Evolutionary conservation across 2,888 invertebrate genomes (phyloP).

Genomic region (Clusia tigrina): DNA sequence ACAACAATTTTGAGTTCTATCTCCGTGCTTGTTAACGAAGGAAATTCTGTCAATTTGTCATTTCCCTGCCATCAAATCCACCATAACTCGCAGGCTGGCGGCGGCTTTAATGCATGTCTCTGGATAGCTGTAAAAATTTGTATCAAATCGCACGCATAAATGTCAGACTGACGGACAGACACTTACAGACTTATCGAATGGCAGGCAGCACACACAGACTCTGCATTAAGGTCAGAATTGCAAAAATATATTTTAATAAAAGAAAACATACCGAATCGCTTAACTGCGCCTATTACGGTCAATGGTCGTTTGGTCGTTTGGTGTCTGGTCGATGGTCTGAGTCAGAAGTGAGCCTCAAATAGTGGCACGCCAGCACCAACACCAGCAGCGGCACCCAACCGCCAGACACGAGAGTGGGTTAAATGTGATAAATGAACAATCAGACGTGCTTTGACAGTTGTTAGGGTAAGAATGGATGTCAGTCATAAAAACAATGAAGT

Average conservation of each 20-base stretch:
- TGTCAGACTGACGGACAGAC: slow-evolving; percentile 7
- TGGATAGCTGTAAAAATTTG: slow-evolving; percentile 3
- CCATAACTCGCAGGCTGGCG: too few relatives aligned
- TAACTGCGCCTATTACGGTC: background rate
- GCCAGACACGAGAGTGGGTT: background rate
- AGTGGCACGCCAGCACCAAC: background rate
- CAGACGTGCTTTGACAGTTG: slow-evolving; percentile 7
- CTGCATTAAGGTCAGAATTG: too few relatives aligned
- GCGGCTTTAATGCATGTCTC: background rate
- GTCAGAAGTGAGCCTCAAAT: background rate
- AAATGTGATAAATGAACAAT: slow-evolving; percentile 14
- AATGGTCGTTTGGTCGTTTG: background rate
- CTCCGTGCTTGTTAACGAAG: too few relatives aligned
- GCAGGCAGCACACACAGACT: background rate
- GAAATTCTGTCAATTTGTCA: too few relatives aligned
- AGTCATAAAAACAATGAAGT: too few relatives aligned
- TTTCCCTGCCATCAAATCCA: too few relatives aligned
- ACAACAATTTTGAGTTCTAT: background rate
- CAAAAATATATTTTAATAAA: too few relatives aligned
- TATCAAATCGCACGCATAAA: slow-evolving; percentile 15
- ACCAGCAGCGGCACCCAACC: background rate
- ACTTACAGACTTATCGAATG: background rate
- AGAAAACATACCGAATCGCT: background rate
- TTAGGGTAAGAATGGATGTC: background rate
- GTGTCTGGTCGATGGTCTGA: too few relatives aligned